These are phyloP conservation scores for Chelonoidis abingdonii DNA, from an alignment of 2,113 vertebrate species.

Conservation along the genomic window DNA sequence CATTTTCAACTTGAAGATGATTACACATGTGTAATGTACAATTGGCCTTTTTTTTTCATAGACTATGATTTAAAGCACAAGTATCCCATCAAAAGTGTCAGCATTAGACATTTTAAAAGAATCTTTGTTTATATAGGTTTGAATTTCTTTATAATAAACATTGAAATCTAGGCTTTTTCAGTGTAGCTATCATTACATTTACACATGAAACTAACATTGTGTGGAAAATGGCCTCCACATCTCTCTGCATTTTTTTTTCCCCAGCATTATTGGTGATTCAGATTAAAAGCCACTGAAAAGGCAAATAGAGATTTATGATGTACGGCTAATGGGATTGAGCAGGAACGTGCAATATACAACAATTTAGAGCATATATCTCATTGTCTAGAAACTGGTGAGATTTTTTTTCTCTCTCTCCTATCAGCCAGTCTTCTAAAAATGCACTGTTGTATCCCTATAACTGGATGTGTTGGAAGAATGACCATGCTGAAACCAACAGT, in stretches of 20 bases:
- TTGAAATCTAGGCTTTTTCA: background rate
- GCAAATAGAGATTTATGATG: background rate
- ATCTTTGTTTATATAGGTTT: background rate
- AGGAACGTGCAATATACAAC: background rate
- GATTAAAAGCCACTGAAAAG: background rate
- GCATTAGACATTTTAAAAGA: background rate
- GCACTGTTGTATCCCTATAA: background rate
- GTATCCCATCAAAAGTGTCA: background rate
- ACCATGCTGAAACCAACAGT: background rate
- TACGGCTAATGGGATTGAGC: too few relatives aligned
- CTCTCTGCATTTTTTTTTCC: background rate
- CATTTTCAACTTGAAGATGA: background rate
- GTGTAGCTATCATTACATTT: background rate
- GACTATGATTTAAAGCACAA: slow-evolving; percentile 28
- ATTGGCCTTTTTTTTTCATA: slow-evolving; percentile 10
- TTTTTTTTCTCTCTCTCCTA: background rate
- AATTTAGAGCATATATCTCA: too few relatives aligned
- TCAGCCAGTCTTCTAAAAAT: background rate
- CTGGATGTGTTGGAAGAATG: background rate
- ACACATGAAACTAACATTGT: background rate
- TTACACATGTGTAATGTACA: background rate
- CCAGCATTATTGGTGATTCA: background rate
- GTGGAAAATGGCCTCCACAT: background rate
- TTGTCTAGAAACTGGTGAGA: accelerated
- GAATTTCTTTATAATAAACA: background rate